These are phyloP conservation scores for Anolis apletophallus DNA, from an alignment of 2,797 vertebrate species.

Conservation along the genomic window DNA sequence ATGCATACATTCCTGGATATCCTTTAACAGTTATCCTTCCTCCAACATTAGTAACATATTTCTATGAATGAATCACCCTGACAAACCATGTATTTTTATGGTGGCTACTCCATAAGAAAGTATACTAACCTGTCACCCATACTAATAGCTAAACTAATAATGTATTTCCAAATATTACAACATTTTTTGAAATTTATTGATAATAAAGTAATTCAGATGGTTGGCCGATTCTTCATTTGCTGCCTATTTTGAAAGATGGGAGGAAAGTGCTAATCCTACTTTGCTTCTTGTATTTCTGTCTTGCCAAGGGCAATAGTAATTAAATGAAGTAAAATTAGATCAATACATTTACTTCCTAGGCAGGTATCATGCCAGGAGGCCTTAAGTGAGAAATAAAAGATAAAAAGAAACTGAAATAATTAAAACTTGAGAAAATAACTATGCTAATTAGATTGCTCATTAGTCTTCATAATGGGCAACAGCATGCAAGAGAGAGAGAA, in stretches of 20 bases:
- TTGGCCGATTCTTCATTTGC: not conserved
- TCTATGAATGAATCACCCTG: not conserved
- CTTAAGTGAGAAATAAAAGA: conserved; percentile 47
- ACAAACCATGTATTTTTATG: not conserved
- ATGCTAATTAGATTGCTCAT: conserved; percentile 37
- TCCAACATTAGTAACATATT: not conserved
- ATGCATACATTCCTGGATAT: not conserved
- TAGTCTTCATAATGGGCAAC: conserved; percentile 32
- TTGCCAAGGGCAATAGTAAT: conserved; percentile 13
- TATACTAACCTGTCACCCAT: not conserved
- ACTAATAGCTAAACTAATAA: conserved; percentile 1
- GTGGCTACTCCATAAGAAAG: not conserved
- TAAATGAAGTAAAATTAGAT: conserved; percentile 40
- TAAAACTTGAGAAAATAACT: conserved; percentile 19
- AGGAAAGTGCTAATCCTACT: conserved; percentile 1
- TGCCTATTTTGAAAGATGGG: not conserved
- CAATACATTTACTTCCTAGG: conserved; percentile 35
- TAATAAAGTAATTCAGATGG: not conserved
- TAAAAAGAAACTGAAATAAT: conserved; percentile 54
- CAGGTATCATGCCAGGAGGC: conserved; percentile 33
- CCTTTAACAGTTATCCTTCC: too few species aligned
- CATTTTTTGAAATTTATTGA: not conserved
- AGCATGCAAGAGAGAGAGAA: not conserved
- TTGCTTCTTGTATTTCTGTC: conserved; percentile 27
- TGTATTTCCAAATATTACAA: not conserved